Evolutionary conservation across 2,797 vertebrate species (phyloP).

Genomic region (Molothrus aeneus): DNA sequence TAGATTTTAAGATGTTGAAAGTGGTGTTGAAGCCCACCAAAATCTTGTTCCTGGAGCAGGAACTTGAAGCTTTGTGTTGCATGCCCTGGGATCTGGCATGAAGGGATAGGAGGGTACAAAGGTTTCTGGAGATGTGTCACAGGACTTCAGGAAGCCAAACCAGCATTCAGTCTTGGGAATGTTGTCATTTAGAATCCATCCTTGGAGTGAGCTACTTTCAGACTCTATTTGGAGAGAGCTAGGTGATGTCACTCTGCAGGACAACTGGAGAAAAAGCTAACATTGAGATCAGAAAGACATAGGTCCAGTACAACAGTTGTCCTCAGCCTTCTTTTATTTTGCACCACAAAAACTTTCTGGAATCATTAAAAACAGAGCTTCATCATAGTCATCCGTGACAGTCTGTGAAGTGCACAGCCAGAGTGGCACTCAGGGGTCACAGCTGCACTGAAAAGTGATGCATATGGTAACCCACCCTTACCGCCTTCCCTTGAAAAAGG

Average conservation of each 20-base stretch:
- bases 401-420: background rate
- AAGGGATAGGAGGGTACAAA: background rate
- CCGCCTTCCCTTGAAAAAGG: background rate
- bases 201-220: background rate
- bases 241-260: background rate
- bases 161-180: background rate
- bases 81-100: background rate
- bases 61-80: background rate
- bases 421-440: background rate
- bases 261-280: background rate
- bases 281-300: background rate
- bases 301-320: fast-evolving
- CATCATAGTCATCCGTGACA: background rate
- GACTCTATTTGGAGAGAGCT: background rate
- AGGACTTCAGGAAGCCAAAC: background rate
- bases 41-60: background rate
- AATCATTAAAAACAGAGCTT: background rate
- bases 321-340: background rate
- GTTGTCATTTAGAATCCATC: background rate
- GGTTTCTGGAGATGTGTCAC: background rate
- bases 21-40: background rate
- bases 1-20: background rate
- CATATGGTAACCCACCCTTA: background rate
- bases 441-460: fast-evolving
- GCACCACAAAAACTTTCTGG: background rate